Evolutionary conservation across 2,797 vertebrate species (phyloP), one percentile per base, ranked within the genome.

Genomic region (Phoeniculus purpureus): DNA sequence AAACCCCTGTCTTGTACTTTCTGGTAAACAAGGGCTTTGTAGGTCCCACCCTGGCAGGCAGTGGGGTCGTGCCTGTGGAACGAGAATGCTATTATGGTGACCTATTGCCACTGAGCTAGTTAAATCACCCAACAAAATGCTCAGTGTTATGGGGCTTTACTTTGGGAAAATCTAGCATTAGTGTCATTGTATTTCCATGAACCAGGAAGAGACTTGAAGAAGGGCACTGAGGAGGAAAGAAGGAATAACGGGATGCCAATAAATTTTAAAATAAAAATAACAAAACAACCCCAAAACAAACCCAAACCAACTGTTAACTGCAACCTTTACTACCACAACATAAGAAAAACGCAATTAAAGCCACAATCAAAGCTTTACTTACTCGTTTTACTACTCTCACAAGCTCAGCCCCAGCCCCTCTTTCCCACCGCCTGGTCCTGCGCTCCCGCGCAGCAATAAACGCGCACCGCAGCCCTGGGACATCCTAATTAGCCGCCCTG

Each of bases 51-150:
- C 72, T 85, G 56, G 37, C 85, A 85, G 94, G 94, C 90, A 85
- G 83, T 20, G 34, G 93, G 92, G 92, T 92, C 84, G 51, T 56
- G 95, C 90, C 88, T 34, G 54, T 61, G 71, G 76, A 90, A 95
- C 87, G 97, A 93, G 75, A 92, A 96, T 94, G 93, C 90, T 97
- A 48, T 94, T 93, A 95, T 93, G 95, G 88, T 93, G 96, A 97
- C 95, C 96, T 93, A 82, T 73, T 94, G 95, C 95, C 97, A 96
- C 90, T 47, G 85, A 95, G 90, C 95, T 92, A 84, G 96, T 96
- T 96, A 96, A 97, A 96, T 95, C 95, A 91, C 93, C 27, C 81
- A 96, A 95, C 95, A 94, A 43, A 43, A 96, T 61, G 95, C 88
- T 95, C 71, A 95, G 94, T n/a, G 93, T 92, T 96, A 94, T 21